Evolutionary conservation across 2,888 invertebrate genomes (phyloP), one percentile per base, ranked within the genome.

Genomic region (Dicycla oo): DNA sequence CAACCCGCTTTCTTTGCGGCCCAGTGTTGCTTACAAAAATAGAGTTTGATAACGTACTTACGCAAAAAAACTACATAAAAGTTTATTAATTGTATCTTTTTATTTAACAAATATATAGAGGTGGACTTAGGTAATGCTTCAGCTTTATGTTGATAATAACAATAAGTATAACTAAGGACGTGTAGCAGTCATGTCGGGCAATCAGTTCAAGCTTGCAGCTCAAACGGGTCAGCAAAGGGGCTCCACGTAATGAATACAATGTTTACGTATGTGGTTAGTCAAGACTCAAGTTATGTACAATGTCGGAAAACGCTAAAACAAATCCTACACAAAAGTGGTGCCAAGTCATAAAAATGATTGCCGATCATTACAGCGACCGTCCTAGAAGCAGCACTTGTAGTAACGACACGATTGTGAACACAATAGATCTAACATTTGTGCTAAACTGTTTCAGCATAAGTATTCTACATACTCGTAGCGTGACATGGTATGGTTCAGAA

Each of bases 261-360:
- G 13, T 30, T n/a, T 3, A 38, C 8, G 34, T 49, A 68, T 26
- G n/a, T 26, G 45, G 38, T n/a, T 8, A 53, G 62, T 30, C 30
- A 23, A 53, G 11, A 30, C 38, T 56, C n/a, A 67, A 60, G 53
- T 30, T 23, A 61, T 20, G 23, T 56, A 69, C 34, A 60, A 67
- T 57, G 57, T 62, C 30, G 18, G 30, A 45, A 66, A 68, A 62
- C 53, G 34, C 45, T 56, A 49, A 57, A 58, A 26, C n/a, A 60
- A 58, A 61, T 65, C 15, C 1, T 23, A 11, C 20, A 58, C 66
- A 61, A 73, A 72, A 64, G 58, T 34, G 43, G 38, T 26, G 38
- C 5, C 38, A 40, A 40, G 40, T 65, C 81, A 74, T 81, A 69
- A 68, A 65, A 65, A 64, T 81, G 54, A 80, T 80, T 73, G 74